Percentiles rank a stretch among this genome's conserved stretches.
phyloP scores from a whole-genome alignment of 2,113 vertebrate species.

The Hiodon alosoides region DNA sequence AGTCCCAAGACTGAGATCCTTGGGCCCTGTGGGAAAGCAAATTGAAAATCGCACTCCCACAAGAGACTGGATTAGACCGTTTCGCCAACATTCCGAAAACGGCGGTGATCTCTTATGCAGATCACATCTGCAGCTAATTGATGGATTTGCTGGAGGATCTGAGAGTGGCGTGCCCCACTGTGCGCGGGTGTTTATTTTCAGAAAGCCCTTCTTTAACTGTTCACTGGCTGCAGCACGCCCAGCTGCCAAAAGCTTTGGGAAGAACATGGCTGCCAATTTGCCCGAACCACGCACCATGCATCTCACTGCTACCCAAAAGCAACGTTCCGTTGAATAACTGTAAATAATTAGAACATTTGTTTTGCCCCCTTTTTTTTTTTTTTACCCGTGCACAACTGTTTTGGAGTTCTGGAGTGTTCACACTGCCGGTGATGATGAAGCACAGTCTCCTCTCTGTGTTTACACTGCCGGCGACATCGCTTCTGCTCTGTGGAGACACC shows the following conservation, averaged over 20 bases:
- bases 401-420: too few species aligned
- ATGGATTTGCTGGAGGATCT: slow-evolving; percentile 67
- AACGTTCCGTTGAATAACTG: not conserved
- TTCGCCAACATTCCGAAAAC: slow-evolving; percentile 56
- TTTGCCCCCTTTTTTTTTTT: too few species aligned
- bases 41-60: slow-evolving; percentile 51
- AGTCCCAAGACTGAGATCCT: slow-evolving; percentile 35
- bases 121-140: slow-evolving; percentile 70
- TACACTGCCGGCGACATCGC: too few species aligned
- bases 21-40: slow-evolving; percentile 44
- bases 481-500: too few species aligned
- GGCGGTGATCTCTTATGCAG: slow-evolving; percentile 62
- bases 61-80: slow-evolving; percentile 57
- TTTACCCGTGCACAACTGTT: too few species aligned
- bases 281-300: not conserved
- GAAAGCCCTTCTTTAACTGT: slow-evolving; percentile 52
- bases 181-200: slow-evolving; percentile 56
- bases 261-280: not conserved
- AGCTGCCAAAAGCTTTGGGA: not conserved
- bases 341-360: not conserved
- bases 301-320: not conserved
- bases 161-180: slow-evolving; percentile 47
- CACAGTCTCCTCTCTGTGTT: too few species aligned
- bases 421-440: too few species aligned
- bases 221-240: slow-evolving; percentile 23